Evolutionary conservation across 2,888 invertebrate genomes (phyloP).

Genomic region (Punctoribates punctum): DNA sequence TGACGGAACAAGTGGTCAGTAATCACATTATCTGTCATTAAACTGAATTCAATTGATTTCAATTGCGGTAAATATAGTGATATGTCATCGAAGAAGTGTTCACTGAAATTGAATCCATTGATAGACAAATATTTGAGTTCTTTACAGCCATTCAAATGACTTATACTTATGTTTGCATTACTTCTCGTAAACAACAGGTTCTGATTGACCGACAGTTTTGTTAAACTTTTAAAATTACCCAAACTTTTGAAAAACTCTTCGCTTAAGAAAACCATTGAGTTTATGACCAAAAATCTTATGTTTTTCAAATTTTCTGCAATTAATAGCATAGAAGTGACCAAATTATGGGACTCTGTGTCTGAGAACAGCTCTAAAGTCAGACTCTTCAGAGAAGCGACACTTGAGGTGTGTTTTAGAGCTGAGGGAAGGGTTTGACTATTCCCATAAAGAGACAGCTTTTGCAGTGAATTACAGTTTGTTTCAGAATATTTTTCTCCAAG

Average conservation of each 20-base stretch:
- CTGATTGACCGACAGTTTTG: background rate
- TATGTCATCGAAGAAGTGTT: background rate
- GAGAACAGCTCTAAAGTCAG: background rate
- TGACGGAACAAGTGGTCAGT: background rate
- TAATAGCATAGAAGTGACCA: background rate
- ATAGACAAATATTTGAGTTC: background rate
- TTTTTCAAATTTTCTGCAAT: background rate
- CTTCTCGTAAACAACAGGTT: background rate
- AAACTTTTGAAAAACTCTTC: background rate
- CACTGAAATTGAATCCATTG: background rate
- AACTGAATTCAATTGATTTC: background rate
- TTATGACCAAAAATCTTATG: background rate
- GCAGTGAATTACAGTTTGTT: background rate
- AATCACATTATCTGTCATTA: background rate
- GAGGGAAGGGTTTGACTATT: background rate
- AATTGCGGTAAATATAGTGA: constrained; percentile 4
- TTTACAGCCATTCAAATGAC: background rate
- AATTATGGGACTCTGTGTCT: background rate
- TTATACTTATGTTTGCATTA: background rate
- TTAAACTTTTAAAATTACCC: background rate
- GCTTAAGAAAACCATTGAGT: background rate
- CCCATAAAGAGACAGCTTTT: background rate
- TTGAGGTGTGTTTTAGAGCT: background rate
- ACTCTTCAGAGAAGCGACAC: background rate
- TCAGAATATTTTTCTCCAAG: background rate